Evolutionary conservation across 2,888 invertebrate species (phyloP), one percentile per base, ranked within the genome.

Genomic region (Tipula helvola): DNA sequence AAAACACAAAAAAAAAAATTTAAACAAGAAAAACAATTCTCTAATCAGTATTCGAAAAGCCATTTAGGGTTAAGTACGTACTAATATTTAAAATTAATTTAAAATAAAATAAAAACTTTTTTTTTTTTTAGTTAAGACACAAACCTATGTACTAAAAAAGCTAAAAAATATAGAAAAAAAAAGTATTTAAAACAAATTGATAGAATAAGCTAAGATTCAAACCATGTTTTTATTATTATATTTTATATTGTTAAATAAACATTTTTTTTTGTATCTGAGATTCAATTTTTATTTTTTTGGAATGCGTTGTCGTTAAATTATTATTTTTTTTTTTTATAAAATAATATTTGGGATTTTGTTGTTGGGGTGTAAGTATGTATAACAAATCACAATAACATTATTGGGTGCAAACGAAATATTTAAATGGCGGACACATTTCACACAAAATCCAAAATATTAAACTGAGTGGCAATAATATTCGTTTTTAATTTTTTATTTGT

Each of bases 11-110:
- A 85, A 85, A 85, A 85, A 85, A 42, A 86, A 86, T 52, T 52
- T 28, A 28, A 28, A 84, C 87, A 85, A 86, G 39, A 86, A 52
- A 86, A 86, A 57, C 57, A 39, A 89, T 91, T 91, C 91, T 91
- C 91, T 91, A 91, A 91, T 91, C 91, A 91, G 91, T 91, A 91
- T 91, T 91, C 91, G 91, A 91, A 91, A 91, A 91, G 91, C 91
- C 90, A 91, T 89, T 85, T 91, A 91, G 91, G 89, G 88, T 88
- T 90, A 91, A 90, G 89, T 88, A 87, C 90, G 83, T 87, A 87
- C 87, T 87, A 87, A 71, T 71, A 71, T 71, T 28, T 71, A 71
- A 71, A 28, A 71, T 28, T 71, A 71, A 71, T 71, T 71, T 83
- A 41, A 84, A 12, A 88, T 90, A 90, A 88, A 28, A 28, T 1